Percentiles rank a stretch among this genome's conserved stretches.
These are phyloP conservation scores for Schizopygopsis pylzovi DNA, from an alignment of 2,797 vertebrate genomes.

Conservation along the genomic window DNA sequence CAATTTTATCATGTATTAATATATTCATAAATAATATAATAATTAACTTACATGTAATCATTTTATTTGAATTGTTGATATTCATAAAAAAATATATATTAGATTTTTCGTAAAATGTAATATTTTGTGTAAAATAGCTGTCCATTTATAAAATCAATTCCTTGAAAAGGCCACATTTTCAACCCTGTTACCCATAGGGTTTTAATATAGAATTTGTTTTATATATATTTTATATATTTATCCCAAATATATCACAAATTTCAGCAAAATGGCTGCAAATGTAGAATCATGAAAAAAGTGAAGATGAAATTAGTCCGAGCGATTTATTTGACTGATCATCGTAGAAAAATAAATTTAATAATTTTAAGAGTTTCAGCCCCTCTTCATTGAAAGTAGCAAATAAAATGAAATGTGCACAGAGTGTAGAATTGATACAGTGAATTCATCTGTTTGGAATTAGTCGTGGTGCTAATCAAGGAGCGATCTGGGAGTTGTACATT, in stretches of 20 bases:
- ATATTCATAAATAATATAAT: background rate
- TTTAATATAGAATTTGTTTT: background rate
- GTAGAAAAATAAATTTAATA: background rate
- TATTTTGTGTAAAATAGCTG: background rate
- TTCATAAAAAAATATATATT: background rate
- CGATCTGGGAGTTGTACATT: slow-evolving; percentile 58
- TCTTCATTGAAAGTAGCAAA: background rate
- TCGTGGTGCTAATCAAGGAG: slow-evolving; percentile 57
- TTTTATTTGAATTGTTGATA: background rate
- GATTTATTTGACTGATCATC: background rate
- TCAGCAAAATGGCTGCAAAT: background rate
- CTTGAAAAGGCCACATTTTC: background rate
- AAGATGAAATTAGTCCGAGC: background rate
- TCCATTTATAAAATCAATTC: background rate
- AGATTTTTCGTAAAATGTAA: background rate
- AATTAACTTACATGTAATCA: background rate
- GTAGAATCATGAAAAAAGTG: background rate
- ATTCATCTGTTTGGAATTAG: slow-evolving; percentile 62
- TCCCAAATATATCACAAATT: background rate
- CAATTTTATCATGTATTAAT: background rate
- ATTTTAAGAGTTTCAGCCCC: background rate
- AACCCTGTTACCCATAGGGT: background rate
- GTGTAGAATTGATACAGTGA: slow-evolving; percentile 51
- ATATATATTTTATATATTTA: background rate
- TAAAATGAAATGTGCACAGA: slow-evolving; percentile 35